Base-by-base conservation (phyloP, 2,113 vertebrate species). In the Scomber japonicus region DNA sequence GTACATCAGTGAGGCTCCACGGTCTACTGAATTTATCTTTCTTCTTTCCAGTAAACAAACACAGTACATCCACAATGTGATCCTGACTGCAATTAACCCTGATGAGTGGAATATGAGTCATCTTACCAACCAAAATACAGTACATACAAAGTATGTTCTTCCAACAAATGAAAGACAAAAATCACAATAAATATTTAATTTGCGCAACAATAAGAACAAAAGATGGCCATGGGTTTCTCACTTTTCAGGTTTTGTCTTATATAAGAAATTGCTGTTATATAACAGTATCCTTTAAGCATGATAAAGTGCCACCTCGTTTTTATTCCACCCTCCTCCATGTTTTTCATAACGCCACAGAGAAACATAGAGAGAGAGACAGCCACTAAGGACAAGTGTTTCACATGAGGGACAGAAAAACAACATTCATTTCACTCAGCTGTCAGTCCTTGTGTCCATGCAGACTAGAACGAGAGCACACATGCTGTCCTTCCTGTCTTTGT, bases 241-340 rank as follows among this genome's bases (percentile, higher is more conserved):
- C 44, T 27, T 60, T 56, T 57, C 51, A 60, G 3, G 9, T 72
- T 83, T 74, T 86, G 31, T 67, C 64, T 88, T 90, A 78, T 17
- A 55, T 89, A 89, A 74, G 40, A 59, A 80, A 80, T 67, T 62
- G 60, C 50, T 21, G 66, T 94, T 93, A 91, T 75, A 51, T 90
- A 93, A 93, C 62, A 13, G 4, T 4, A 31, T 68, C 68, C 66
- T 69, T 66, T 35, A 53, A 75, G 44, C 67, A 44, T 49, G 49
- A 71, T 57, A 19, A 48, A 57, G 71, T 73, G 59, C 57, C 74
- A 79, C 69, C 87, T 81, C n/a, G 54, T 64, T 62, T 65, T 71
- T 46, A 64, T 50, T 57, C 54, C 71, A 74, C 14, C 54, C 67
- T 70, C 70, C 68, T 78, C 68, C 69, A 45, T 74, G 50, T 65